phyloP scores from a whole-genome alignment of 53 echinoderm and acorn worm species.

The Crossaster papposus region DNA sequence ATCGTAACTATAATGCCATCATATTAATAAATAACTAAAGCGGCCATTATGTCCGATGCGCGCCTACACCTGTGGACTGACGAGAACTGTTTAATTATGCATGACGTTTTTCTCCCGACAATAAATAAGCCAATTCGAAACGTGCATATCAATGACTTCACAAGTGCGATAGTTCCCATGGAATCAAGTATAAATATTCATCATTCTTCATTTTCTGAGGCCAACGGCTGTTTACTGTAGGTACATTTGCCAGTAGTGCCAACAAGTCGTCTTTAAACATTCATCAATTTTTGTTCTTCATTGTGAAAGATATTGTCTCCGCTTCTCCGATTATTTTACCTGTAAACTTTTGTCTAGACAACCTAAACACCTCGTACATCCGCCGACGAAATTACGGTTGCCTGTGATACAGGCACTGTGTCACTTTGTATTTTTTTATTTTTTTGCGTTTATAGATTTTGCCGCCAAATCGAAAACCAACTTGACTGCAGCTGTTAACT shows the following conservation, averaged over 20 bases:
- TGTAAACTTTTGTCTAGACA: too few species aligned
- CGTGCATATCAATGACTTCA: constrained; percentile 37
- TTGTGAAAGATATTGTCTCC: not conserved
- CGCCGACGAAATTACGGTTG: too few species aligned
- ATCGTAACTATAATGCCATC: not conserved
- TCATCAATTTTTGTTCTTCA: not conserved
- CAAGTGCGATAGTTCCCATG: constrained; percentile 41
- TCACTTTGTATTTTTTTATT: too few species aligned
- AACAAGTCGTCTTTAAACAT: not conserved
- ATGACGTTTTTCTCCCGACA: not conserved
- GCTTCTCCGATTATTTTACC: too few species aligned
- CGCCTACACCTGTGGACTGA: not conserved
- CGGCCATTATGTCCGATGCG: not conserved
- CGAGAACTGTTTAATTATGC: not conserved
- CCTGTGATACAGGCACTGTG: too few species aligned
- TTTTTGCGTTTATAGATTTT: not conserved
- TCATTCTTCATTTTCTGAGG: not conserved
- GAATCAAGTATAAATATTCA: constrained; percentile 29
- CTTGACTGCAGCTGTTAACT: not conserved
- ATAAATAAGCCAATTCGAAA: constrained; percentile 17
- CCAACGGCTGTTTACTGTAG: constrained; percentile 1
- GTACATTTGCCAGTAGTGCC: not conserved
- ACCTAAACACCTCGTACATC: too few species aligned
- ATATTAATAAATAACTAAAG: constrained; percentile 10
- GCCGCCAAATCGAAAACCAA: not conserved